phyloP scores from a whole-genome alignment of 1,140 invertebrate species.

The Drosophila arizonae region DNA sequence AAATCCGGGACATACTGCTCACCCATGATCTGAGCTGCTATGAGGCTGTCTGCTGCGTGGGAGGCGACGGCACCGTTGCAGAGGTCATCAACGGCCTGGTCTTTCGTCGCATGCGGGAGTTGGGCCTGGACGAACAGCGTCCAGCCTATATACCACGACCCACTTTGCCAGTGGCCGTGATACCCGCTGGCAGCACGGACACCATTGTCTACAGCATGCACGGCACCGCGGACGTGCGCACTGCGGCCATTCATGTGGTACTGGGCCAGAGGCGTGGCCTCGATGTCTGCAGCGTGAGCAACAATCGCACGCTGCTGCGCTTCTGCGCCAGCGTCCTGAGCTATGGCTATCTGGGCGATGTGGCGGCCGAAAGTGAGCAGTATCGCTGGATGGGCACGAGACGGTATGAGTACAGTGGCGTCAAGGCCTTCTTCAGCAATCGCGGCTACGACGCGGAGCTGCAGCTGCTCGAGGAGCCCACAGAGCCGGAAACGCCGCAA shows the following conservation, averaged over 20 bases:
- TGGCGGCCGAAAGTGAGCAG: constrained; percentile 91
- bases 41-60: constrained; percentile 91
- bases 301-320: constrained; percentile 86
- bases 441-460: constrained; percentile 88
- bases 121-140: constrained; percentile 84
- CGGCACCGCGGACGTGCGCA: constrained; percentile 92
- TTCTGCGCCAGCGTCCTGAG: constrained; percentile 92
- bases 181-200: constrained; percentile 93
- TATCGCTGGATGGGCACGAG: constrained; percentile 95
- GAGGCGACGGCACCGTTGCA: constrained; percentile 94
- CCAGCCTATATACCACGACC: constrained; percentile 85
- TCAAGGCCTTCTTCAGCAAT: constrained; percentile 89
- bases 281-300: constrained; percentile 91
- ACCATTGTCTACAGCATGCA: constrained; percentile 91
- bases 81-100: constrained; percentile 93
- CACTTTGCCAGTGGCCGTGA: constrained; percentile 85
- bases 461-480: constrained; percentile 56
- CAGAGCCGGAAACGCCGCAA: constrained; percentile 41
- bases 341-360: constrained; percentile 95
- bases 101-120: constrained; percentile 83
- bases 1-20: constrained; percentile 88
- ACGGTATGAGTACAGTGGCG: constrained; percentile 92
- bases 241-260: constrained; percentile 92
- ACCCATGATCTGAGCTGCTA: constrained; percentile 85
- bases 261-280: constrained; percentile 89